These are phyloP conservation scores for Sakesphorus luctuosus DNA, from an alignment of 2,113 vertebrate genomes.

Conservation along the genomic window DNA sequence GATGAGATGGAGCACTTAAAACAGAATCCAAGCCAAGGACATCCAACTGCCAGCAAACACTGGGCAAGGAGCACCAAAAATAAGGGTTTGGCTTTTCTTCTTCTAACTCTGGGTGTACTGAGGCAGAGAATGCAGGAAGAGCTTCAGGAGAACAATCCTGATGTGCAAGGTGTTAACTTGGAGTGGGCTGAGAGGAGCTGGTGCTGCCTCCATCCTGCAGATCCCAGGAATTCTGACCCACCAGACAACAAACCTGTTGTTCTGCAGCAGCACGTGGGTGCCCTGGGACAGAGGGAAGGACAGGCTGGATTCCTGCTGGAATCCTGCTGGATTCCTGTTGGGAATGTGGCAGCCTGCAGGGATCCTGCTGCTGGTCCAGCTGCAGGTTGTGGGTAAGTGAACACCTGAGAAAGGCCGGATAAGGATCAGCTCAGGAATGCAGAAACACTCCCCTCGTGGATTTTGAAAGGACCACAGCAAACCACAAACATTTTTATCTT, in stretches of 20 bases:
- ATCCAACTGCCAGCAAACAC: not conserved
- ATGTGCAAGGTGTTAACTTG: not conserved
- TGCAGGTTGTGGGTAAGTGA: not conserved
- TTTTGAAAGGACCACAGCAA: not conserved
- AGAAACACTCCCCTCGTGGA: not conserved
- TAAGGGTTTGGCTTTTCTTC: not conserved
- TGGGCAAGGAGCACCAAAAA: not conserved
- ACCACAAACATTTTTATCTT: not conserved
- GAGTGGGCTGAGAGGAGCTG: not conserved
- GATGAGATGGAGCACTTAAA: not conserved
- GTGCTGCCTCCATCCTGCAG: not conserved
- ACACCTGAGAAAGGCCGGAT: not conserved
- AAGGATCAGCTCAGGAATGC: not conserved
- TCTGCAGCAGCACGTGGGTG: not conserved
- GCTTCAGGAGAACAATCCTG: not conserved
- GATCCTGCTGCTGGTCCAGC: not conserved
- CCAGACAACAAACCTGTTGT: not conserved
- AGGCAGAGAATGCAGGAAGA: not conserved
- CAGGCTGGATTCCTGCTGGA: not conserved
- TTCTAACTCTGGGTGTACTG: fast-evolving
- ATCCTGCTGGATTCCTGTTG: too few species aligned
- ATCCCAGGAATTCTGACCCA: not conserved
- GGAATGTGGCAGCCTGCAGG: not conserved
- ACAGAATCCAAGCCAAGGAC: not conserved
- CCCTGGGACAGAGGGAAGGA: not conserved